phyloP scores from a whole-genome alignment of 2,888 invertebrate species.

The Oscheius onirici region DNA sequence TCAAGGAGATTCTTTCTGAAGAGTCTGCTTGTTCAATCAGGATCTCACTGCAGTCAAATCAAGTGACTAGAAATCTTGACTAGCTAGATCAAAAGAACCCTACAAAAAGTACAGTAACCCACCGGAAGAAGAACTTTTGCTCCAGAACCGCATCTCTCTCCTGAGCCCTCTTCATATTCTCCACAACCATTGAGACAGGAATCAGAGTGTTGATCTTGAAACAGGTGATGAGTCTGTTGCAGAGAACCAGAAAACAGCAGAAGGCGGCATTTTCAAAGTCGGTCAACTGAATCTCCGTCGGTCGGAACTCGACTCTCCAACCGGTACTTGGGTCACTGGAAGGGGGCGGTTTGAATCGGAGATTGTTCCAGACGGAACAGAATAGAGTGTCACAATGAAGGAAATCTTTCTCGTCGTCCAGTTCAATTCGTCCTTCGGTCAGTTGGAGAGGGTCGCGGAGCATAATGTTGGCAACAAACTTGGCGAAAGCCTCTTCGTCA shows the following conservation, averaged over 20 bases:
- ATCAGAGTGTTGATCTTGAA: slow-evolving; percentile 94
- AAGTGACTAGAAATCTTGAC: too few relatives aligned
- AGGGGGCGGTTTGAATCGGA: slow-evolving; percentile 81
- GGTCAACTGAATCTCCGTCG: slow-evolving; percentile 93
- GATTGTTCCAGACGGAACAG: slow-evolving; percentile 71
- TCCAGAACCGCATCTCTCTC: slow-evolving; percentile 85
- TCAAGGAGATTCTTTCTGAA: background rate
- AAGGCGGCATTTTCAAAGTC: slow-evolving; percentile 99
- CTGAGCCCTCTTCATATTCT: slow-evolving; percentile 95
- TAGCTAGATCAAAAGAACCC: too few relatives aligned
- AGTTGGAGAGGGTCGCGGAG: too few relatives aligned
- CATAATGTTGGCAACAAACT: too few relatives aligned
- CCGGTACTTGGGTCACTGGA: slow-evolving; percentile 92
- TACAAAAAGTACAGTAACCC: slow-evolving; percentile 71
- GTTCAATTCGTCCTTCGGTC: too few relatives aligned
- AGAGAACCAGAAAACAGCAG: slow-evolving; percentile 95
- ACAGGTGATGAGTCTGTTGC: slow-evolving; percentile 88
- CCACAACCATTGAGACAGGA: slow-evolving; percentile 81
- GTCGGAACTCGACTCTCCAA: slow-evolving; percentile 99
- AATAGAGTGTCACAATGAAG: too few relatives aligned
- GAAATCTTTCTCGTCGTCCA: too few relatives aligned
- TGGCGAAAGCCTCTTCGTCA: too few relatives aligned
- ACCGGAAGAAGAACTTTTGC: slow-evolving; percentile 91
- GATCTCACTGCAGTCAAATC: too few relatives aligned
- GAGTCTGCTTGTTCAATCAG: too few relatives aligned